A percentile compares a stretch with the other conserved stretches of the same genome.
phyloP scores from a whole-genome alignment of 2,888 invertebrate genomes.

The Rhagonycha fulva region DNA sequence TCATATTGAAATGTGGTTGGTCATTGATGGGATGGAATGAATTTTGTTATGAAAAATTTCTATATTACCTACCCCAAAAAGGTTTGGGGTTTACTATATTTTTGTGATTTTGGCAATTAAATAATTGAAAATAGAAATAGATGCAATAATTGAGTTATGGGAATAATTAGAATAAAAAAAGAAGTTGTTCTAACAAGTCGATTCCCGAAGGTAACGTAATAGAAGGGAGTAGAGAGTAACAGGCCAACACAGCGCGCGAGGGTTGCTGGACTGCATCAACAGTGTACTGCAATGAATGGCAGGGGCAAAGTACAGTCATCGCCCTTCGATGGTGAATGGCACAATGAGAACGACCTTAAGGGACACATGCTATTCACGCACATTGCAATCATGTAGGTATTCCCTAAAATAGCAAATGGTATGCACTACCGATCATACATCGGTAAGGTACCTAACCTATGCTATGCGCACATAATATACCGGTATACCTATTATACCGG shows the following conservation, averaged over 20 bases:
- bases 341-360: slow-evolving; percentile 35
- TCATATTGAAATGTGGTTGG: not conserved
- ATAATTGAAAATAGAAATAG: no score
- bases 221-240: slow-evolving; percentile 25
- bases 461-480: no score
- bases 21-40: not conserved
- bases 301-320: slow-evolving; percentile 32
- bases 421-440: no score
- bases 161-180: not conserved
- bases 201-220: not conserved
- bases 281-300: slow-evolving; percentile 34
- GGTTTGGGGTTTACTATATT: no score
- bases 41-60: no score
- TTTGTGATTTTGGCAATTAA: no score
- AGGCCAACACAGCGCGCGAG: slow-evolving; percentile 26
- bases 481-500: not conserved
- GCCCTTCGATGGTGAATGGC: slow-evolving; percentile 28
- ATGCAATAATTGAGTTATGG: no score
- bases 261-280: slow-evolving; percentile 21
- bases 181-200: not conserved
- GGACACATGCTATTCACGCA: slow-evolving; percentile 36
- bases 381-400: not conserved
- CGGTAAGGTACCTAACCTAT: no score
- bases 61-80: no score
- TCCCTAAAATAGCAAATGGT: no score